Evolutionary conservation across 2,797 vertebrate genomes (phyloP).

Genomic region (Trachurus trachurus): DNA sequence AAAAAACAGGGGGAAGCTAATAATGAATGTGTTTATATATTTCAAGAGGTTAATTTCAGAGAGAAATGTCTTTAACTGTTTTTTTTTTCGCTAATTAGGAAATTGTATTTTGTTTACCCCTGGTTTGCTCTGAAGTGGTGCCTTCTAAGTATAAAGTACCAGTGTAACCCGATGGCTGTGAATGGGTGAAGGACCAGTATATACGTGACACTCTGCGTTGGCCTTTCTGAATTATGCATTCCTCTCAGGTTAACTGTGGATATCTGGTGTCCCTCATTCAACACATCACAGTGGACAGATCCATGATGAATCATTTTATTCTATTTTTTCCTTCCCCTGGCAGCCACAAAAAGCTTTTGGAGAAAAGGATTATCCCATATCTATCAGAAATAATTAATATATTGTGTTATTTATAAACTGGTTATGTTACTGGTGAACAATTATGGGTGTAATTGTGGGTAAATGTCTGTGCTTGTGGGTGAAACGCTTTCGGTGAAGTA

Average conservation of each 20-base stretch:
- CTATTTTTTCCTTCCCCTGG: background rate
- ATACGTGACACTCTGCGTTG: slow-evolving; percentile 67
- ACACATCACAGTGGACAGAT: slow-evolving; percentile 41
- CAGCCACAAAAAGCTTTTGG: background rate
- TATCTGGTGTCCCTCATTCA: slow-evolving; percentile 76
- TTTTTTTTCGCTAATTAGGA: background rate
- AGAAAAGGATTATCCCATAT: background rate
- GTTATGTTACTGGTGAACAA: background rate
- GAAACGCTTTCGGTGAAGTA: slow-evolving; percentile 13
- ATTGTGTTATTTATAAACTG: background rate
- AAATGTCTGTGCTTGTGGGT: background rate
- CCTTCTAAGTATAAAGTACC: slow-evolving; percentile 25
- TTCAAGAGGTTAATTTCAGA: slow-evolving; percentile 4
- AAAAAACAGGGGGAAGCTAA: slow-evolving; percentile 13
- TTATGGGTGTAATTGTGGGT: background rate
- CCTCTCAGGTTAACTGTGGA: slow-evolving; percentile 68
- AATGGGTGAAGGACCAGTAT: slow-evolving; percentile 60
- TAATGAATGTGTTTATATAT: slow-evolving; percentile 30
- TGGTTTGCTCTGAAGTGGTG: slow-evolving; percentile 47
- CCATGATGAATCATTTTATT: slow-evolving; percentile 37
- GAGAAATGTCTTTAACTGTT: background rate
- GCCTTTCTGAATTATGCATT: slow-evolving; percentile 85
- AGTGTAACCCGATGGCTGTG: slow-evolving; percentile 77
- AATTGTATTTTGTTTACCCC: background rate
- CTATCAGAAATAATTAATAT: background rate